Conservation (phyloP, 1,140 invertebrate species). For the Druon quercuslanigerum region DNA sequence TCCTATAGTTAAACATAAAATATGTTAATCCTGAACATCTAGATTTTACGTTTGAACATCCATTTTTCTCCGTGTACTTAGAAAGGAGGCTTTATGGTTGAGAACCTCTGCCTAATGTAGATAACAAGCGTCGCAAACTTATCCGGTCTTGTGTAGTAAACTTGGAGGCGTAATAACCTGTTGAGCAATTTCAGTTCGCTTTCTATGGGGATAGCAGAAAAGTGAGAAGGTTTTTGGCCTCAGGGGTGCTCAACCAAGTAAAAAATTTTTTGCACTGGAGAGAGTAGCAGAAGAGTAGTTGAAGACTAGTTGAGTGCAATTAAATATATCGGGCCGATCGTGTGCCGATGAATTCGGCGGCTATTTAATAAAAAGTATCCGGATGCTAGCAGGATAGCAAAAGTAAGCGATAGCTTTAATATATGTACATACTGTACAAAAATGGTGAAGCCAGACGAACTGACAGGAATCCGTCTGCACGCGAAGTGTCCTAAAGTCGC, state of each 20-base stretch:
- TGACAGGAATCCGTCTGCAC: no score
- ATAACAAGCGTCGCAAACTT: constrained; percentile 7
- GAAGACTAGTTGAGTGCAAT: constrained; percentile 61
- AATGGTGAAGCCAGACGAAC: not conserved
- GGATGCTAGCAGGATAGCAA: constrained; percentile 37
- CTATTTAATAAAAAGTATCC: constrained; percentile 65
- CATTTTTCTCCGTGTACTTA: no score
- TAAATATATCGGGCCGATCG: constrained; percentile 56
- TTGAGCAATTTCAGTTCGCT: constrained; percentile 69
- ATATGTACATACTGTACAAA: not conserved
- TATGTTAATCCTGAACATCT: no score
- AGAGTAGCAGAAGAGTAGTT: not conserved
- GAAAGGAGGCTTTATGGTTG: not conserved
- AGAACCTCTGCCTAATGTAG: not conserved
- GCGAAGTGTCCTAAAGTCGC: not conserved
- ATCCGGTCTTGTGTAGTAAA: not conserved
- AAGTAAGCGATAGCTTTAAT: constrained; percentile 23
- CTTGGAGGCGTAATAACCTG: constrained; percentile 59
- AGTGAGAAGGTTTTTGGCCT: constrained; percentile 11
- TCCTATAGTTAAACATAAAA: no score
- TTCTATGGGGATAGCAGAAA: constrained; percentile 52
- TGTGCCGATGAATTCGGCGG: constrained; percentile 58
- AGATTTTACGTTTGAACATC: no score
- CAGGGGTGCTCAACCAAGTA: constrained; percentile 38
- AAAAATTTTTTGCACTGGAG: not conserved